Percentiles rank a stretch among this genome's conserved stretches.
Conservation (phyloP, 2,113 vertebrate genomes). For the Fulmarus glacialis region DNA sequence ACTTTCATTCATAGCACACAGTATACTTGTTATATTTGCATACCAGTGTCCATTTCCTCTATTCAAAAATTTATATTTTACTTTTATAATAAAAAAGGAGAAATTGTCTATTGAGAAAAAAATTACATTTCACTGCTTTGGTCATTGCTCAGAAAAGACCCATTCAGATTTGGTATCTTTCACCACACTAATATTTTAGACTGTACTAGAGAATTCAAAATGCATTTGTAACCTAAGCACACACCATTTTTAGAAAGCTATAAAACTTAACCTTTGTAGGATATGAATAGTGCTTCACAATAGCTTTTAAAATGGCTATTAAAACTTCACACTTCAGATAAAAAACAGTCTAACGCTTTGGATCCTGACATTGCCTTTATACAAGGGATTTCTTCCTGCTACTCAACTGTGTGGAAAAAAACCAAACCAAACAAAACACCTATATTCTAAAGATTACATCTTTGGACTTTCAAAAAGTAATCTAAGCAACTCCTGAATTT, state of each 20-base stretch:
- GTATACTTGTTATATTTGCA: not conserved
- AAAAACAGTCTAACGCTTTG: not conserved
- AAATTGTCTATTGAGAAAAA: not conserved
- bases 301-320: slow-evolving; percentile 21
- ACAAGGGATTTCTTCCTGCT: not conserved
- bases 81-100: not conserved
- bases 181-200: not conserved
- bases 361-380: not conserved
- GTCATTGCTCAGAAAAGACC: not conserved
- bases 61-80: not conserved
- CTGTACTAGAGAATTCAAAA: not conserved
- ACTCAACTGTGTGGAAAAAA: not conserved
- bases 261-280: slow-evolving; percentile 42
- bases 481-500: not conserved
- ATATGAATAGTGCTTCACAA: not conserved
- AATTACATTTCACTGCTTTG: not conserved
- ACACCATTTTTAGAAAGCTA: not conserved
- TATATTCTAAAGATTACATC: not conserved
- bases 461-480: not conserved
- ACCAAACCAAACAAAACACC: no score
- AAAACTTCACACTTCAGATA: not conserved
- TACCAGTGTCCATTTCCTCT: not conserved
- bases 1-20: not conserved
- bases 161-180: not conserved
- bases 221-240: not conserved